These are phyloP conservation scores for Acridotheres tristis DNA, from an alignment of 2,797 vertebrate species.

Conservation along the genomic window DNA sequence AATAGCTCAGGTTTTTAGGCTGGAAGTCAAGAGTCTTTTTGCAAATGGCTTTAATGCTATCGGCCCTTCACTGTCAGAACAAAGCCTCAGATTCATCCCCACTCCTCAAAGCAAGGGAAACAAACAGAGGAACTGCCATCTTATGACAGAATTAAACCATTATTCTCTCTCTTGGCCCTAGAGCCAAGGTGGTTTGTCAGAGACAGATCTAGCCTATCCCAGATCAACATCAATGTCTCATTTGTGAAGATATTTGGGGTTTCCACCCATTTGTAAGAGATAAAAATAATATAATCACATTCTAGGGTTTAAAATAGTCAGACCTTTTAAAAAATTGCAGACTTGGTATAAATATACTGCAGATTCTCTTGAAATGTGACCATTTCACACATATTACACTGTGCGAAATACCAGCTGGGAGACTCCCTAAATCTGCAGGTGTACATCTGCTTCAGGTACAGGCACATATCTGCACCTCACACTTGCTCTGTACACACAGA, in stretches of 20 bases:
- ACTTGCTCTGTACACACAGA: background rate
- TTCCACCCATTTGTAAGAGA: background rate
- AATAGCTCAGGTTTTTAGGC: background rate
- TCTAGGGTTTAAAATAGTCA: background rate
- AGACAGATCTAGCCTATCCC: background rate
- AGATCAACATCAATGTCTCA: background rate
- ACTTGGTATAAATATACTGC: background rate
- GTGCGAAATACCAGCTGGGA: background rate
- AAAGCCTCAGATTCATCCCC: background rate
- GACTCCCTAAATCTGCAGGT: background rate
- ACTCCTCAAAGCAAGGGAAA: background rate
- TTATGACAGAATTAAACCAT: background rate
- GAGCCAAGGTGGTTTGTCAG: background rate
- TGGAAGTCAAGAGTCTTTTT: background rate
- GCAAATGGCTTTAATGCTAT: background rate
- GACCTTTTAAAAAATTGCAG: background rate
- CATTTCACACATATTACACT: background rate
- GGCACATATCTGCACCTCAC: background rate
- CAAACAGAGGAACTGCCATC: background rate
- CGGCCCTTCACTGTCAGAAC: background rate
- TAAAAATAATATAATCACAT: background rate
- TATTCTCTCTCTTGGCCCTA: background rate
- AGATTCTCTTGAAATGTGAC: background rate
- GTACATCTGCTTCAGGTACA: background rate
- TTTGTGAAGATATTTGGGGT: background rate